Percentiles rank a stretch among this genome's conserved stretches.
Conservation (phyloP, 2,888 invertebrate genomes). For the Leucophenga montana region DNA sequence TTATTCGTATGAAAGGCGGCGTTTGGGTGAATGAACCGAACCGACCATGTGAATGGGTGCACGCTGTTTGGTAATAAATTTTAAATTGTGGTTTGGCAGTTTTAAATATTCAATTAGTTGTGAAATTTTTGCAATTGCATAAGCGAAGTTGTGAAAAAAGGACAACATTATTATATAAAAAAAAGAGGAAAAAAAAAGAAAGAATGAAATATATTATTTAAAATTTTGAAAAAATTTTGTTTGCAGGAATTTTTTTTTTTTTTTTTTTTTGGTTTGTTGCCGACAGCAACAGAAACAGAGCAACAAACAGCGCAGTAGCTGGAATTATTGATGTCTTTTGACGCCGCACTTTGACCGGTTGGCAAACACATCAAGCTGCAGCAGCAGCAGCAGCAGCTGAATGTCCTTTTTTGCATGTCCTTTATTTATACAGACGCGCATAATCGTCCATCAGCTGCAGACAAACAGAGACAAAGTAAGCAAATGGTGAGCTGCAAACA, state of each 20-base stretch:
- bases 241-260: not conserved
- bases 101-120: conserved; percentile 71
- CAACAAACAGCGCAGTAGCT: not conserved
- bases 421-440: conserved; percentile 25
- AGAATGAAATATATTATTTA: not conserved
- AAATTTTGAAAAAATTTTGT: not conserved
- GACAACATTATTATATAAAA: not conserved
- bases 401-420: conserved; percentile 25
- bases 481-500: conserved; percentile 21
- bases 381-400: conserved; percentile 46
- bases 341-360: conserved; percentile 26
- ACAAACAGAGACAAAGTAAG: conserved; percentile 37
- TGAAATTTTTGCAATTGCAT: conserved; percentile 54
- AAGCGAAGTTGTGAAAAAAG: conserved; percentile 3
- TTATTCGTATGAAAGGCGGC: conserved; percentile 44
- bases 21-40: not conserved
- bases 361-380: conserved; percentile 55
- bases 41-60: not conserved
- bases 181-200: not conserved
- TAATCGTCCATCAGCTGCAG: conserved; percentile 34
- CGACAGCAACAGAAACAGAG: not conserved
- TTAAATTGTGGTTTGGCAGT: conserved; percentile 69
- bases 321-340: conserved; percentile 28
- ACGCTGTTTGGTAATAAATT: conserved; percentile 64
- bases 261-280: no score